These are phyloP conservation scores for Myrmecophaga tridactyla DNA, from an alignment of 2,113 vertebrate species.

Conservation along the genomic window DNA sequence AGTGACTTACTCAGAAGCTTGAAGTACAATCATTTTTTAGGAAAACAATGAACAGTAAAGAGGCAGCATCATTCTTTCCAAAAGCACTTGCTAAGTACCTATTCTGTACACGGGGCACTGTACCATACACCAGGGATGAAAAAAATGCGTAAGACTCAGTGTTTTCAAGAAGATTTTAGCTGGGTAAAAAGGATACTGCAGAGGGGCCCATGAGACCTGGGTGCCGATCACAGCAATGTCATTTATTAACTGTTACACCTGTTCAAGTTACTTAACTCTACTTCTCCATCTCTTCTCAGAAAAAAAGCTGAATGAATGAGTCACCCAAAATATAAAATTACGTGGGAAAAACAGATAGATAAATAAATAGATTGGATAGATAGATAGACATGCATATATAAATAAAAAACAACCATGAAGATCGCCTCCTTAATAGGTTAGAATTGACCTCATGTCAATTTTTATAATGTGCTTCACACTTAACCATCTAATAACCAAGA, in stretches of 20 bases:
- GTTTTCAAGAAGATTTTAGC: background rate
- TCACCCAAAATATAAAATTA: background rate
- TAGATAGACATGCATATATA: background rate
- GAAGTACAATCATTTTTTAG: background rate
- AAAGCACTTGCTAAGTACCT: no score
- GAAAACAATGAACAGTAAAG: rapidly evolving
- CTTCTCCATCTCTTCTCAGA: background rate
- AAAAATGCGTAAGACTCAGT: rapidly evolving
- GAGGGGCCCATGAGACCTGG: no score
- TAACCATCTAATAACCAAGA: slow-evolving; percentile 94
- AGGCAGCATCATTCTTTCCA: rapidly evolving
- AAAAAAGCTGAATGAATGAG: no score
- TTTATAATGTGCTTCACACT: slow-evolving; percentile 87
- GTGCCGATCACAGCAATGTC: rapidly evolving
- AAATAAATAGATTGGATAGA: background rate
- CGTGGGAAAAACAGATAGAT: background rate
- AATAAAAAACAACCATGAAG: slow-evolving; percentile 86
- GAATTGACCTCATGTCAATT: slow-evolving; percentile 94
- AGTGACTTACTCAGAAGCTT: rapidly evolving
- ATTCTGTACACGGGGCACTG: rapidly evolving
- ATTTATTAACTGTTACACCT: no score
- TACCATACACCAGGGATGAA: rapidly evolving
- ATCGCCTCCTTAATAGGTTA: slow-evolving; percentile 84
- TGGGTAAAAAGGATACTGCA: no score
- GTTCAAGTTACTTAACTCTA: rapidly evolving